phyloP scores from a whole-genome alignment of 2,113 vertebrate genomes.

The Cathartes aura region DNA sequence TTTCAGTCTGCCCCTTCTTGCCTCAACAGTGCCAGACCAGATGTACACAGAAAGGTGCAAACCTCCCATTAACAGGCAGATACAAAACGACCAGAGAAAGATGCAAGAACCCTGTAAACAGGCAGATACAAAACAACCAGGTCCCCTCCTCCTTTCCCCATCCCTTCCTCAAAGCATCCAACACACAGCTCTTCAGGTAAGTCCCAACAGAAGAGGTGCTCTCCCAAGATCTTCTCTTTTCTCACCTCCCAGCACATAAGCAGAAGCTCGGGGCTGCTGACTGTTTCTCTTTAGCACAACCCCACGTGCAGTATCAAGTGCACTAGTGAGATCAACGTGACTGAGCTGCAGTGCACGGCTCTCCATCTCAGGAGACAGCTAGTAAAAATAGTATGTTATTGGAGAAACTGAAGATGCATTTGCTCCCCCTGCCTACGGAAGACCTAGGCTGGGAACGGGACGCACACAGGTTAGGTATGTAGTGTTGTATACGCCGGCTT shows the following conservation, averaged over 20 bases:
- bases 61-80: rapidly evolving
- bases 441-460: rapidly evolving
- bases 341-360: background rate
- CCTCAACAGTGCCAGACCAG: background rate
- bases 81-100: background rate
- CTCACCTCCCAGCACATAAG: background rate
- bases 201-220: background rate
- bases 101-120: background rate
- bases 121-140: rapidly evolving
- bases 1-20: background rate
- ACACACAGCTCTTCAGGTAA: rapidly evolving
- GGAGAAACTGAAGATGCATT: background rate
- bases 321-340: background rate
- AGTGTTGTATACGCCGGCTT: rapidly evolving
- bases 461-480: rapidly evolving
- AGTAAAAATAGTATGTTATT: rapidly evolving
- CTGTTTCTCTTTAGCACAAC: background rate
- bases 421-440: background rate
- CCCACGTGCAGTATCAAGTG: too few species aligned
- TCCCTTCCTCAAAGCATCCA: background rate
- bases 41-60: background rate
- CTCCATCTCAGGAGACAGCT: background rate
- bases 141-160: background rate
- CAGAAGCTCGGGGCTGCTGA: background rate
- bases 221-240: background rate